A percentile compares a stretch with the other conserved stretches of the same genome.
phyloP scores from a whole-genome alignment of 2,888 invertebrate genomes.

The Cheilosia variabilis region DNA sequence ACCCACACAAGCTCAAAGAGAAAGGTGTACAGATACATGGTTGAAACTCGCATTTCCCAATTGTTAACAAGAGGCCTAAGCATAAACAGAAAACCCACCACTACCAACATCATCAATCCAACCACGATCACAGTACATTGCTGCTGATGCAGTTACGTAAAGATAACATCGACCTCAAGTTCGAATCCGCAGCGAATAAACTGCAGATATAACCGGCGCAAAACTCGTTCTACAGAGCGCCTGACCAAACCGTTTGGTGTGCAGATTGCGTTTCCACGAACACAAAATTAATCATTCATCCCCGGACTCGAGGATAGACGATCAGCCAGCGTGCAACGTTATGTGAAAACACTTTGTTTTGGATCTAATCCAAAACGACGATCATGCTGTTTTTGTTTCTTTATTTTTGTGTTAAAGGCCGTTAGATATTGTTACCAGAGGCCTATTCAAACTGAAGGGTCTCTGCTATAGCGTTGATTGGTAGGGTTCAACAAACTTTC shows the following conservation, averaged over 20 bases:
- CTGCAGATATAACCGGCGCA: slow-evolving; percentile 26
- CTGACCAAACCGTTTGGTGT: slow-evolving; percentile 31
- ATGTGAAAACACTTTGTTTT: slow-evolving; percentile 43
- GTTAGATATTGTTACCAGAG: slow-evolving; percentile 37
- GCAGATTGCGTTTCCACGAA: slow-evolving; percentile 60
- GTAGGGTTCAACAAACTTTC: slow-evolving; percentile 54
- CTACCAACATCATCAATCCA: slow-evolving; percentile 2
- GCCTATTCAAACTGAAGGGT: slow-evolving; percentile 29
- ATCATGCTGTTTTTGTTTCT: slow-evolving; percentile 15
- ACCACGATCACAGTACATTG: slow-evolving; percentile 19
- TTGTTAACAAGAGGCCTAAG: slow-evolving; percentile 51
- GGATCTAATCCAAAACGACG: slow-evolving; percentile 21
- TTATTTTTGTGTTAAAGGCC: not conserved
- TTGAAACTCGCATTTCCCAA: slow-evolving; percentile 35
- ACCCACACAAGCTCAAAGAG: slow-evolving; percentile 54
- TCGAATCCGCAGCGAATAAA: slow-evolving; percentile 61
- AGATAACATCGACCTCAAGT: slow-evolving; percentile 72
- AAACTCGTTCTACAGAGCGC: slow-evolving; percentile 55
- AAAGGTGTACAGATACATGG: slow-evolving; percentile 49
- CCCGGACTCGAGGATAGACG: not conserved
- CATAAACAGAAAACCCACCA: slow-evolving; percentile 28
- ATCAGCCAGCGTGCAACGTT: slow-evolving; percentile 29
- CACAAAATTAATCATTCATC: slow-evolving; percentile 31
- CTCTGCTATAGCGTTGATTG: slow-evolving; percentile 8
- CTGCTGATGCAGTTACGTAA: slow-evolving; percentile 65